Conservation (phyloP, 2,888 invertebrate species). For the Escarpia spicata region DNA sequence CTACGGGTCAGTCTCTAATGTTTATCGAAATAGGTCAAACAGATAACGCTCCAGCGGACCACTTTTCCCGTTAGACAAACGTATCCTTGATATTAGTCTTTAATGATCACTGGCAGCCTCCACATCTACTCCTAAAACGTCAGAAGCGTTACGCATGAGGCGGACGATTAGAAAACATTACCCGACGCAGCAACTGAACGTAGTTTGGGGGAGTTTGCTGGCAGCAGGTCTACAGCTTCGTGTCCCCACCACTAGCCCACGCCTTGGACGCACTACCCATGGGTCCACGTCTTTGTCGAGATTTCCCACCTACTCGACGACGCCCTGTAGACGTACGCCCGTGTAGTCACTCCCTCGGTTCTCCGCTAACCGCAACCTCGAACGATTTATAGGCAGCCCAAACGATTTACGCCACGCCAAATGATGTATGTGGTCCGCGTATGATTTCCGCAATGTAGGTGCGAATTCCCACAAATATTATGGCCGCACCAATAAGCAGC, state of each 20-base stretch:
- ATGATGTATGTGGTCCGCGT: neutral
- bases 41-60: neutral
- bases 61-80: neutral
- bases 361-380: neutral
- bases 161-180: neutral
- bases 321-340: neutral
- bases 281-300: neutral
- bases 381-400: neutral
- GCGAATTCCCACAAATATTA: neutral
- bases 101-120: neutral
- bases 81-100: constrained; percentile 9
- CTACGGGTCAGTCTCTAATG: neutral
- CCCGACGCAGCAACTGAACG: neutral
- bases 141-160: neutral
- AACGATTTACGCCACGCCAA: neutral
- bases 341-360: neutral
- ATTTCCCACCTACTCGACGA: neutral
- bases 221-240: neutral
- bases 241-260: neutral
- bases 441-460: constrained; percentile 12
- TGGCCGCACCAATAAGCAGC: neutral
- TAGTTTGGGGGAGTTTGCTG: neutral
- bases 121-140: neutral
- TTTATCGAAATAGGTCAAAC: neutral
- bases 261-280: neutral